These are phyloP conservation scores for Cosmopolites sordidus DNA, from an alignment of 2,888 invertebrate species.

Conservation along the genomic window DNA sequence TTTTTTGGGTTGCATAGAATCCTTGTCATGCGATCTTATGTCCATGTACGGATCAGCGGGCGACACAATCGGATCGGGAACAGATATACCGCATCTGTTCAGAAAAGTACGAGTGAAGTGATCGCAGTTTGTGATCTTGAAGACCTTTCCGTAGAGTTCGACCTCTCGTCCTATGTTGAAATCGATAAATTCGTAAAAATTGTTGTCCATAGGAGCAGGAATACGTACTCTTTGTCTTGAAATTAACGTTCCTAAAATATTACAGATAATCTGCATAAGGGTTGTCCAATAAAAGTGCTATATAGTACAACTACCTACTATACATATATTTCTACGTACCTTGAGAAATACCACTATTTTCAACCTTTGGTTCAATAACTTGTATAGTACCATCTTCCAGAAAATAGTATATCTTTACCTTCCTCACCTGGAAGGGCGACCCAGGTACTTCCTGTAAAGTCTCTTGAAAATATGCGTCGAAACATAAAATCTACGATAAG, in stretches of 20 bases:
- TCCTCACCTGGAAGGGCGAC: slow-evolving; percentile 66
- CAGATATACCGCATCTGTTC: slow-evolving; percentile 77
- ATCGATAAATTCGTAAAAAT: slow-evolving; percentile 80
- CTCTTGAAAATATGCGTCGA: slow-evolving; percentile 77
- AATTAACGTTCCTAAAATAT: slow-evolving; percentile 66
- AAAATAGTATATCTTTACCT: slow-evolving; percentile 80
- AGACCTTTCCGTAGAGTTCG: slow-evolving; percentile 75
- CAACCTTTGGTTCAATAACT: slow-evolving; percentile 74
- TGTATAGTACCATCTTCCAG: slow-evolving; percentile 91
- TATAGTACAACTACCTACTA: too few relatives aligned
- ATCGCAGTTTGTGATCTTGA: slow-evolving; percentile 80
- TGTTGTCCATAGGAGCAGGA: slow-evolving; percentile 65
- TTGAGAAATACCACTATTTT: slow-evolving; percentile 83
- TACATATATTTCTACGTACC: slow-evolving; percentile 56
- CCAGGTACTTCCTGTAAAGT: slow-evolving; percentile 69
- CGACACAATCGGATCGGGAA: slow-evolving; percentile 63
- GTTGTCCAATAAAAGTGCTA: too few relatives aligned
- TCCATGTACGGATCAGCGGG: slow-evolving; percentile 56
- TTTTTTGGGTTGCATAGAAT: slow-evolving; percentile 47
- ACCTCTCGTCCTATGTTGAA: slow-evolving; percentile 80
- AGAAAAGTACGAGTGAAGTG: slow-evolving; percentile 81
- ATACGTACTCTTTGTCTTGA: slow-evolving; percentile 77
- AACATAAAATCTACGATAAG: slow-evolving; percentile 65
- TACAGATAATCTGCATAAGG: not conserved
- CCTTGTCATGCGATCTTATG: slow-evolving; percentile 45